phyloP scores from a whole-genome alignment of 2,888 invertebrate species.

The Crocallis elinguaria region DNA sequence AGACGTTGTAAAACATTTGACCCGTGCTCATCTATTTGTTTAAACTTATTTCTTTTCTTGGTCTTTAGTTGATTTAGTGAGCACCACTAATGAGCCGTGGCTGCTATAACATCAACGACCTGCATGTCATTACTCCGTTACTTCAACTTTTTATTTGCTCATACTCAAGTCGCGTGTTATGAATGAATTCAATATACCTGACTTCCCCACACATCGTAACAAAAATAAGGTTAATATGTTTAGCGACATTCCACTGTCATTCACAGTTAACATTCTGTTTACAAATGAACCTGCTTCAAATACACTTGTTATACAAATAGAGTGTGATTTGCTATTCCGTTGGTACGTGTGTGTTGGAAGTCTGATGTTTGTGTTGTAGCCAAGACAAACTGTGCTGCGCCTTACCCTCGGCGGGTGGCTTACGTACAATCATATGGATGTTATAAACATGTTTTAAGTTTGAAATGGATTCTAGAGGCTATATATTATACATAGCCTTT shows the following conservation, averaged over 20 bases:
- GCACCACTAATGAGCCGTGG: neutral
- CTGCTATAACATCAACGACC: neutral
- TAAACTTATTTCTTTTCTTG: neutral
- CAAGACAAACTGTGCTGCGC: constrained; percentile 69
- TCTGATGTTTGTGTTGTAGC: constrained; percentile 79
- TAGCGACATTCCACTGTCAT: constrained; percentile 64
- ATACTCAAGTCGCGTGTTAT: constrained; percentile 10
- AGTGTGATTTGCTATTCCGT: constrained; percentile 80
- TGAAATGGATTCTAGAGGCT: too few relatives aligned
- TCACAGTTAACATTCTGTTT: constrained; percentile 73
- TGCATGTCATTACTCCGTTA: constrained; percentile 9
- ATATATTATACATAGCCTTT: too few relatives aligned
- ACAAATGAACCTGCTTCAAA: constrained; percentile 65
- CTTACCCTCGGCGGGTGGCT: constrained; percentile 46
- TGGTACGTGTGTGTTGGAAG: constrained; percentile 69
- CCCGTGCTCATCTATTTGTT: too few relatives aligned
- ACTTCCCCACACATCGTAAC: constrained; percentile 26
- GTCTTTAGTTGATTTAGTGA: neutral
- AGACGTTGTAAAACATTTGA: too few relatives aligned
- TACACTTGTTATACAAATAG: constrained; percentile 73
- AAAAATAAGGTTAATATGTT: constrained; percentile 44
- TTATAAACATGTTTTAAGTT: too few relatives aligned
- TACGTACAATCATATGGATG: constrained; percentile 41
- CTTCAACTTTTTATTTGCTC: constrained; percentile 10
- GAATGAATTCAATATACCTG: constrained; percentile 12